Evolutionary conservation across 2,888 invertebrate genomes (phyloP), one percentile per base, ranked within the genome.

Genomic region (Euclidia mi): DNA sequence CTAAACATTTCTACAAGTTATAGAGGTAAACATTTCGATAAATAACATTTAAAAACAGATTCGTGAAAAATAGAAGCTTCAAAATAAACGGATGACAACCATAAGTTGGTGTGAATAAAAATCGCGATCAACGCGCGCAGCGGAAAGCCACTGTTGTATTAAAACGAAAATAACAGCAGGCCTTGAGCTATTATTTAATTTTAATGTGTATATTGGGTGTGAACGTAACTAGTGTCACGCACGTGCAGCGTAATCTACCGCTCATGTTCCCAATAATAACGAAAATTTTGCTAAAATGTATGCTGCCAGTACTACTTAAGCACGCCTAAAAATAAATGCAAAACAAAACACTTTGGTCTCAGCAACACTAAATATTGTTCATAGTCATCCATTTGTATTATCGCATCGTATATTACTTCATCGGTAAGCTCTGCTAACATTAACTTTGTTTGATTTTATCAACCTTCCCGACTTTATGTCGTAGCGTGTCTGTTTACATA

Each of bases 101-200:
- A 48, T 56, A 40, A 15, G 17, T 10, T 53, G 17, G 43, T 51
- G 62, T 50, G 65, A 69, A 73, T 65, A 73, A 62, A 55, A 77
- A 65, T 49, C 11, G 45, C 52, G 58, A 61, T 65, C 48, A 56
- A 57, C 68, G 57, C 61, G 47, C 56, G 52, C 60, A 57, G 63
- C 81, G 78, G 82, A 79, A 81, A 79, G 72, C 76, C 65, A 75
- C 63, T 66, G 75, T 79, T 76, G 76, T 79, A 81, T 76, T 85
- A 85, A 85, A 88, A 88, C 87, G 76, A 88, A 91, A 92, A 91
- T 90, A 92, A 85, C 85, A 76, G 66, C 65, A 57, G 80, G 81
- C 92, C 92, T 92, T 92, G 92, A 82, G 88, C 90, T 84, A 89
- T 90, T 91, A 91, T 91, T 90, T 90, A 89, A 90, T 90, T 88